A percentile compares a stretch with the other conserved stretches of the same genome.
These are phyloP conservation scores for Drosophila ficusphila DNA, from an alignment of 1,140 invertebrate species.

Conservation along the genomic window DNA sequence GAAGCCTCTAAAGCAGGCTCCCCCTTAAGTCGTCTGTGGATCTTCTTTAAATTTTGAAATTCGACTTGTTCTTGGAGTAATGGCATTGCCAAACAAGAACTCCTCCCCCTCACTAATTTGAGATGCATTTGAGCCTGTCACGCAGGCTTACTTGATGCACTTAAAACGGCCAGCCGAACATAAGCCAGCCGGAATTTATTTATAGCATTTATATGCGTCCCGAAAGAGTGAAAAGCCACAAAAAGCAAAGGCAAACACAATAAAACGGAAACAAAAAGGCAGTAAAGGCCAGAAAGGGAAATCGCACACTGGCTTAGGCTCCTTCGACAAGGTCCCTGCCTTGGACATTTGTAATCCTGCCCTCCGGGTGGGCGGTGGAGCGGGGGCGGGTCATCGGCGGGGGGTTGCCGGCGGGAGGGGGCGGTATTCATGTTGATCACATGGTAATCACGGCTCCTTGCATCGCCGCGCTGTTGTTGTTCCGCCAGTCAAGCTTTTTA, in stretches of 20 bases:
- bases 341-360: constrained; percentile 1
- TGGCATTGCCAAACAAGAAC: too few relatives aligned
- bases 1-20: too few relatives aligned
- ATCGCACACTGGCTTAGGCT: constrained; percentile 3
- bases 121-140: not conserved
- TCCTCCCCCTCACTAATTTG: too few relatives aligned
- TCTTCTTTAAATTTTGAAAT: too few relatives aligned
- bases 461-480: constrained; percentile 18
- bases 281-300: constrained; percentile 2
- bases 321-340: constrained; percentile 3
- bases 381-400: constrained; percentile 13
- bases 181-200: constrained; percentile 15
- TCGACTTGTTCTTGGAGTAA: too few relatives aligned
- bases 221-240: constrained; percentile 7
- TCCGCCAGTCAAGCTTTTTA: constrained; percentile 54
- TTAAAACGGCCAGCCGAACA: not conserved
- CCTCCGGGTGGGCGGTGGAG: not conserved
- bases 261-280: not conserved
- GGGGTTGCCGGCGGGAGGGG: not conserved
- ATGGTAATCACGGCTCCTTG: constrained; percentile 70
- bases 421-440: constrained; percentile 68
- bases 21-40: too few relatives aligned
- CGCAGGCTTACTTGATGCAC: not conserved
- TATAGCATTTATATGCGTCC: not conserved
- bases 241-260: not conserved